phyloP scores from a whole-genome alignment of 2,113 vertebrate species.

The Podarcis raffonei region DNA sequence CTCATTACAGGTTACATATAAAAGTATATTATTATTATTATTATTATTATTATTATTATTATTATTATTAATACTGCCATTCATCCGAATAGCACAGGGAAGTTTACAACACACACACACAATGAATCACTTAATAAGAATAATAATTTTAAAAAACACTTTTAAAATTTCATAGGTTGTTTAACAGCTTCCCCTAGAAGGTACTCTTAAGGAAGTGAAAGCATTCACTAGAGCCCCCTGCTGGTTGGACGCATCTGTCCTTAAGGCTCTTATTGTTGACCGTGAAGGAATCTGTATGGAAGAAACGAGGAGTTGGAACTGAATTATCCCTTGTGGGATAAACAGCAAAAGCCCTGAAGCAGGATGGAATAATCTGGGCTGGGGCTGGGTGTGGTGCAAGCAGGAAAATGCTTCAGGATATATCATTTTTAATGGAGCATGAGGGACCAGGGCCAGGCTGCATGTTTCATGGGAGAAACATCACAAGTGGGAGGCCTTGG shows the following conservation, averaged over 20 bases:
- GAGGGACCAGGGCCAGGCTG: constrained; percentile 24
- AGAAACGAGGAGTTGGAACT: not conserved
- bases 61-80: too few relatives aligned
- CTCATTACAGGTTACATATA: too few relatives aligned
- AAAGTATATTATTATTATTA: too few relatives aligned
- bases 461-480: constrained; percentile 27
- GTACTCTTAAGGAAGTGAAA: too few relatives aligned
- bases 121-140: too few relatives aligned
- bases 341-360: constrained; percentile 4
- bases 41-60: too few relatives aligned
- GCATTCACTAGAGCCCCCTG: not conserved
- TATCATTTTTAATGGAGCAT: constrained; percentile 18
- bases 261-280: not conserved
- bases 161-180: too few relatives aligned
- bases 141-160: too few relatives aligned
- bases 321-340: not conserved
- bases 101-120: too few relatives aligned
- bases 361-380: constrained; percentile 22
- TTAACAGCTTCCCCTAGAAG: too few relatives aligned
- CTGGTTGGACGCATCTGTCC: not conserved
- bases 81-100: too few relatives aligned
- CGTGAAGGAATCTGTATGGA: not conserved
- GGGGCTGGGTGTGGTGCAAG: not conserved
- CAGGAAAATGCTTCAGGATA: constrained; percentile 13
- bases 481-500: constrained; percentile 20